phyloP scores from a whole-genome alignment of 2,888 invertebrate species.

The Drosophila quinaria region DNA sequence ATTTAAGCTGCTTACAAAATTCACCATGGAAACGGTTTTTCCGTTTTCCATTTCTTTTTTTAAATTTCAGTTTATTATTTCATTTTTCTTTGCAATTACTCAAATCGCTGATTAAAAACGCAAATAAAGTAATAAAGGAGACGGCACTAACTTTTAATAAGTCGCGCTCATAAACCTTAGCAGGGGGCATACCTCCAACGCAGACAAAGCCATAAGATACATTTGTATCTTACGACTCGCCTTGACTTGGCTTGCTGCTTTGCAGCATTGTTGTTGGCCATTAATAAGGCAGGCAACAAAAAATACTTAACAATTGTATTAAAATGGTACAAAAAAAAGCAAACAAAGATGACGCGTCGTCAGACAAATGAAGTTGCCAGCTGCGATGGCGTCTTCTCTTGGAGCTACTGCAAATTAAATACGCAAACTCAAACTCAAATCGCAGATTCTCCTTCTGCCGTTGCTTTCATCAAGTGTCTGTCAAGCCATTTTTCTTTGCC shows the following conservation, averaged over 20 bases:
- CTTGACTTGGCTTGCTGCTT: constrained; percentile 32
- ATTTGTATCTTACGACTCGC: constrained; percentile 62
- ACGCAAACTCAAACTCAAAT: constrained; percentile 37
- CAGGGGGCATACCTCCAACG: constrained; percentile 34
- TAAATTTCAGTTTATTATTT: constrained; percentile 10
- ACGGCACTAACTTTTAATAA: constrained; percentile 73
- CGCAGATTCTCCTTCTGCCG: constrained; percentile 10
- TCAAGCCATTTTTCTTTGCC: constrained; percentile 43
- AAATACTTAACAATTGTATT: constrained; percentile 74
- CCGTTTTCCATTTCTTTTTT: constrained; percentile 2
- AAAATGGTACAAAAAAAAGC: constrained; percentile 58
- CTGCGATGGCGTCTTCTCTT: constrained; percentile 37
- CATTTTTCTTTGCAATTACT: constrained; percentile 58
- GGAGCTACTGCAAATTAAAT: constrained; percentile 68
- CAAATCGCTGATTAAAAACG: constrained; percentile 70
- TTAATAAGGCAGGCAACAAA: constrained; percentile 68
- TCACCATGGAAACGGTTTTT: constrained; percentile 4
- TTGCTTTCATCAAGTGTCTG: constrained; percentile 55
- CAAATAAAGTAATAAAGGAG: constrained; percentile 62
- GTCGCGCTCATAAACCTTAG: constrained; percentile 65
- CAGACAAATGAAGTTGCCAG: constrained; percentile 64
- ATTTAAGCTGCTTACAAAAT: constrained; percentile 29
- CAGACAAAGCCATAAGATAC: constrained; percentile 67
- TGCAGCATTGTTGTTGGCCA: constrained; percentile 65
- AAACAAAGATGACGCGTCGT: constrained; percentile 40